These are phyloP conservation scores for Scaptodrosophila latifasciaeformis DNA, from an alignment of 2,888 invertebrate species.

Conservation along the genomic window DNA sequence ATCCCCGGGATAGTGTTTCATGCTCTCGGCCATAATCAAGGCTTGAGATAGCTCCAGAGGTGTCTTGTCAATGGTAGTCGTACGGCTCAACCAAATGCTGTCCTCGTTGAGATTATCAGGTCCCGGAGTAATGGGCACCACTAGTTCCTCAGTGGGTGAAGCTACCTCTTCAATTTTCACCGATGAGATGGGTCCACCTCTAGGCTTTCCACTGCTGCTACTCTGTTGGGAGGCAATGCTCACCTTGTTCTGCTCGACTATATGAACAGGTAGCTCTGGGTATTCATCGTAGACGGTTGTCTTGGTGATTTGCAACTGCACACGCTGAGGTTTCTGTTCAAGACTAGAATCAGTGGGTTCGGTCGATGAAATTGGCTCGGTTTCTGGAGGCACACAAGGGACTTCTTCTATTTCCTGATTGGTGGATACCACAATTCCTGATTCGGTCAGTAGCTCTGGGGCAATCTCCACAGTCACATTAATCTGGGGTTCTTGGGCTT, in stretches of 20 bases:
- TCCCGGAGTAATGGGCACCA: slow-evolving; percentile 76
- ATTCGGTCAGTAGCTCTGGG: slow-evolving; percentile 49
- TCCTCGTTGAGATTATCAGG: slow-evolving; percentile 69
- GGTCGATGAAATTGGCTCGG: slow-evolving; percentile 15
- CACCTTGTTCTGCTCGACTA: slow-evolving; percentile 65
- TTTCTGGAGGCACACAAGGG: slow-evolving; percentile 36
- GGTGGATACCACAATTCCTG: slow-evolving; percentile 54
- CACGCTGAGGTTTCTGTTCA: slow-evolving; percentile 46
- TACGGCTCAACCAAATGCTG: slow-evolving; percentile 63
- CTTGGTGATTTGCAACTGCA: slow-evolving; percentile 67
- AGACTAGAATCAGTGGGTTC: slow-evolving; percentile 5
- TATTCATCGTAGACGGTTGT: slow-evolving; percentile 67
- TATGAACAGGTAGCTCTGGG: slow-evolving; percentile 54
- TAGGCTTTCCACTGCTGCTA: slow-evolving; percentile 39
- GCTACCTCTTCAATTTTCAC: slow-evolving; percentile 77
- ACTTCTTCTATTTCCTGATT: slow-evolving; percentile 44
- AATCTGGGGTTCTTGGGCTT: slow-evolving; percentile 54
- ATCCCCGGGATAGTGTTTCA: slow-evolving; percentile 69
- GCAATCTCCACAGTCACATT: slow-evolving; percentile 69
- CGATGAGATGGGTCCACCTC: slow-evolving; percentile 73
- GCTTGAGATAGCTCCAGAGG: slow-evolving; percentile 55
- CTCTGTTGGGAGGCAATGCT: slow-evolving; percentile 55
- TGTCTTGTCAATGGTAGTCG: slow-evolving; percentile 35
- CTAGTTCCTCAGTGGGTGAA: slow-evolving; percentile 75
- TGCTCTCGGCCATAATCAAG: slow-evolving; percentile 65